phyloP scores from a whole-genome alignment of 2,797 vertebrate genomes.

The Trachops cirrhosus region DNA sequence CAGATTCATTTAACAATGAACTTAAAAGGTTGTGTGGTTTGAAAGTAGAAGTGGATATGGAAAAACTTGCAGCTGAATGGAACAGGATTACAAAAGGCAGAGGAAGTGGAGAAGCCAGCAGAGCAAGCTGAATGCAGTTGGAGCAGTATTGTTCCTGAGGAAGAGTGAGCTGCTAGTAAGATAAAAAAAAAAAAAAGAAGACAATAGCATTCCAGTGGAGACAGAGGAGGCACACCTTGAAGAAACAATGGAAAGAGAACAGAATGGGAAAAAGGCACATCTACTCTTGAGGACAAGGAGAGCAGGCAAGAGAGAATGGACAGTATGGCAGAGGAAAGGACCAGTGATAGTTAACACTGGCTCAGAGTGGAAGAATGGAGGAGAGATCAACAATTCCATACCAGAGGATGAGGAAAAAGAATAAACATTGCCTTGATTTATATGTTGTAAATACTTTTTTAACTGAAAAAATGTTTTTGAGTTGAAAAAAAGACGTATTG shows the following conservation, averaged over 20 bases:
- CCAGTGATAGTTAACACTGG: conserved; percentile 79
- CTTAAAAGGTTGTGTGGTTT: conserved; percentile 94
- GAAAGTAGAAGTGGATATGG: conserved; percentile 99
- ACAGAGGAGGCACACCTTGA: conserved; percentile 88
- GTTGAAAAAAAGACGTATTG: not conserved
- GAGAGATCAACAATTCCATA: not conserved
- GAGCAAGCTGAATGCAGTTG: conserved; percentile 89
- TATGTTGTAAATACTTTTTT: not conserved
- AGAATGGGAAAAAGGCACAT: conserved; percentile 90
- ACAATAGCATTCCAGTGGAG: conserved; percentile 89
- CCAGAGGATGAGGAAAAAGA: not conserved
- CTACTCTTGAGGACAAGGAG: conserved; percentile 89
- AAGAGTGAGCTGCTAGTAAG: conserved; percentile 80
- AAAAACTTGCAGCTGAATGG: conserved; percentile 97
- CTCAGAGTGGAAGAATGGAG: not conserved
- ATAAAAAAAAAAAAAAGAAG: conserved; percentile 84
- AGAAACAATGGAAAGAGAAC: conserved; percentile 87
- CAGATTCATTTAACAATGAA: conserved; percentile 95
- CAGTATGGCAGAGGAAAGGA: conserved; percentile 91
- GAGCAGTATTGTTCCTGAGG: conserved; percentile 76
- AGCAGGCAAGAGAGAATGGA: conserved; percentile 89
- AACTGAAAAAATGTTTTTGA: not conserved
- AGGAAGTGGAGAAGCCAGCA: conserved; percentile 90
- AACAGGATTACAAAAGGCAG: conserved; percentile 91
- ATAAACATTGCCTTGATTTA: not conserved